Base-by-base conservation (phyloP, 2,888 invertebrate species). In the Agrotis puta region DNA sequence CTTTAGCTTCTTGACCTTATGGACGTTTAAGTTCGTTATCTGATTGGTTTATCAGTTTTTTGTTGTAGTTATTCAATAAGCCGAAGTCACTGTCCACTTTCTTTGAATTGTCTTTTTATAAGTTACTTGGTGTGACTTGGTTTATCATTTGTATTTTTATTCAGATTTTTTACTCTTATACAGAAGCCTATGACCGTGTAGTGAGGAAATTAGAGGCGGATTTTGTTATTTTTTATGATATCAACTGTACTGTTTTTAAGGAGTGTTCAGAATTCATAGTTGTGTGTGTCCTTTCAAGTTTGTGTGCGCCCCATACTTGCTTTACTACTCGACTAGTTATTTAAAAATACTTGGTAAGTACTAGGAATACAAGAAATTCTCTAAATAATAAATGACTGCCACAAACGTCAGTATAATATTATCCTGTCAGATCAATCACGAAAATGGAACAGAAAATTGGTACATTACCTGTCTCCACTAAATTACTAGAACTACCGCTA, bases 1-100 rank as follows among this genome's bases (percentile, higher is more conserved):
- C 51, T 64, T 77, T 81, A 77, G 77, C 77, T 64, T 77, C 47
- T 24, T 81, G 66, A 64, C 64, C 64, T 76, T 53, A 22, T 4
- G 24, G 64, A n/a, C 58, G 48, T 22, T 64, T 50, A 56, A 64
- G 20, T 76, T 64, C 43, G 59, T 70, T 63, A 70, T 48, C 50
- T 27, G n/a, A 13, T 63, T 79, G 7, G 4, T 63, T 16, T 22
- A 18, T 73, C 13, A 13, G 24, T n/a, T 20, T 22, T 61, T 70
- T 39, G 13, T 48, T 27, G 22, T 22, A 0, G 9, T 48, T 18
- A 39, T 47, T 58, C 13, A 58, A 76, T 51, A 51, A 47, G 2
- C 7, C 13, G 4, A 3, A n/a, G 33, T 33, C 33, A 56, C 33
- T 27, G 6, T 54, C 39, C 18, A 27, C 4, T 27, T 68, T 24